Conservation (phyloP, 2,113 vertebrate genomes). For the Pavo muticus region DNA sequence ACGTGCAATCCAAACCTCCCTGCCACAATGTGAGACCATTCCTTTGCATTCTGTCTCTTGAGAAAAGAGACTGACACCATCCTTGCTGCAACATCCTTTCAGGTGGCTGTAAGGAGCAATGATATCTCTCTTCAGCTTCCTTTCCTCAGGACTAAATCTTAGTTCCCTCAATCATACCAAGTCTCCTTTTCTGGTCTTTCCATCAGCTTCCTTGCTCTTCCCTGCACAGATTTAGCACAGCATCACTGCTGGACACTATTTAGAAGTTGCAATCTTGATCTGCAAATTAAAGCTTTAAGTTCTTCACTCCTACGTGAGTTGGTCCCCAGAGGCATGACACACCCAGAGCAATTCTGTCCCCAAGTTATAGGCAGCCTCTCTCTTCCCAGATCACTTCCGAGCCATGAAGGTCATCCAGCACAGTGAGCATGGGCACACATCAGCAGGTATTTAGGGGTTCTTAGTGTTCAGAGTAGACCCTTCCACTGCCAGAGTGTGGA, state of each 20-base stretch:
- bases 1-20: not conserved
- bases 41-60: not conserved
- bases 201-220: not conserved
- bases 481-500: not conserved
- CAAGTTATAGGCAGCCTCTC: not conserved
- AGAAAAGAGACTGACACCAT: not conserved
- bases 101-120: not conserved
- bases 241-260: not conserved
- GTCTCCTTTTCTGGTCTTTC: not conserved
- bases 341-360: not conserved
- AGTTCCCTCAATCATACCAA: not conserved
- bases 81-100: not conserved
- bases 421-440: not conserved
- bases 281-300: not conserved
- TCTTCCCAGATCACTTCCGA: not conserved
- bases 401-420: not conserved
- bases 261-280: too few relatives aligned
- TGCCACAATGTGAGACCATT: not conserved
- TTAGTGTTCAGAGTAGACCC: not conserved
- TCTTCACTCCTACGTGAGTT: rapidly evolving
- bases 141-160: too few relatives aligned
- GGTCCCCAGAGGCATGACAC: not conserved
- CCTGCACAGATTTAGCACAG: not conserved
- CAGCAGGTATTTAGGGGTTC: not conserved
- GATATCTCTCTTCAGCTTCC: not conserved